Percentiles rank a stretch among this genome's conserved stretches.
phyloP scores from a whole-genome alignment of 2,797 vertebrate genomes.

The Tadarida brasiliensis region DNA sequence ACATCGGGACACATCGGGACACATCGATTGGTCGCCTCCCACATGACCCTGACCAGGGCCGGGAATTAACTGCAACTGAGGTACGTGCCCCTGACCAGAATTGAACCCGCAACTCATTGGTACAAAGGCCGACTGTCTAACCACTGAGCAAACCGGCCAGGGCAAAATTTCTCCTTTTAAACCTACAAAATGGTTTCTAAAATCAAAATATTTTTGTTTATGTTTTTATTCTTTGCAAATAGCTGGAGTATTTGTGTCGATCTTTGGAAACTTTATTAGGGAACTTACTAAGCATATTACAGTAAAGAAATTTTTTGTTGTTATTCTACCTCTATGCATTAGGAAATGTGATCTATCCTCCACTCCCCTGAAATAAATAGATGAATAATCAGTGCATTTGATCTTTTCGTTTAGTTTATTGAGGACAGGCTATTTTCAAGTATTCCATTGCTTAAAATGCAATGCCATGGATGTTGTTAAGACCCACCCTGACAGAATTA shows the following conservation, averaged over 20 bases:
- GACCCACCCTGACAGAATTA: not conserved
- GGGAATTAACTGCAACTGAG: too few relatives aligned
- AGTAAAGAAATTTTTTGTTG: not conserved
- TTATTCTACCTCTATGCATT: not conserved
- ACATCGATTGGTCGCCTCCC: too few relatives aligned
- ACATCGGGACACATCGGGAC: too few relatives aligned
- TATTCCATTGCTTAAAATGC: not conserved
- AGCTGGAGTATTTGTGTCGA: not conserved
- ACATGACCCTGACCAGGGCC: too few relatives aligned
- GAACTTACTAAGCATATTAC: not conserved
- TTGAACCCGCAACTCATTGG: too few relatives aligned
- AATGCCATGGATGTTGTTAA: not conserved
- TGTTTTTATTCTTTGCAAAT: conserved; percentile 15
- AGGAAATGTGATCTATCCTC: not conserved
- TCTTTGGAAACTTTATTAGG: conserved; percentile 3
- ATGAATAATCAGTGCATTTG: not conserved
- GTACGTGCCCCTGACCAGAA: too few relatives aligned
- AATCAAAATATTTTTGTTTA: not conserved
- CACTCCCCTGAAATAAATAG: not conserved
- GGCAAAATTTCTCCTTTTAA: conserved; percentile 9
- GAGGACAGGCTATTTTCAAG: not conserved
- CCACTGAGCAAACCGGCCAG: too few relatives aligned
- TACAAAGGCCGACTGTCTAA: too few relatives aligned
- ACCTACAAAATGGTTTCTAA: not conserved
- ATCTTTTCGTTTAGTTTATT: not conserved